A percentile compares a stretch with the other conserved stretches of the same genome.
These are phyloP conservation scores for Plumapathes pennacea DNA, from an alignment of 92 coral and sea anemone species.

Conservation along the genomic window DNA sequence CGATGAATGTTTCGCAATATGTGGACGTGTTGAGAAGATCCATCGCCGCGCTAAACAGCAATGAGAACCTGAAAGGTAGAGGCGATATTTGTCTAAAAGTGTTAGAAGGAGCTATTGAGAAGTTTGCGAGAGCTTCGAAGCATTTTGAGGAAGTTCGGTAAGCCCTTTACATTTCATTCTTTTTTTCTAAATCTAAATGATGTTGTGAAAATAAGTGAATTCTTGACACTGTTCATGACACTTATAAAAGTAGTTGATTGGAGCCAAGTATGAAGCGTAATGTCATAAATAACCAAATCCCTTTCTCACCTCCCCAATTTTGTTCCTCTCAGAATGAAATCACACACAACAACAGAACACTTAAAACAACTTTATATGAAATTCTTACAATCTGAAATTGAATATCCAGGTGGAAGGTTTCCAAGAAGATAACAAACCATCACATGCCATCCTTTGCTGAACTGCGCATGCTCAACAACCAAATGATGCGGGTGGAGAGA, in stretches of 20 bases:
- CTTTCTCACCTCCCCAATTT: too few species aligned
- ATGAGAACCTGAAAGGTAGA: conserved; percentile 15
- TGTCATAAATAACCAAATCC: too few species aligned
- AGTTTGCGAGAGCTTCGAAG: conserved; percentile 16
- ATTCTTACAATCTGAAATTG: too few species aligned
- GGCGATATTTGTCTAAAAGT: conserved; percentile 28
- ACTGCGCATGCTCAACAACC: conserved; percentile 80
- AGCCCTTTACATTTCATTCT: background rate
- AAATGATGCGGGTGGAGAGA: conserved; percentile 76
- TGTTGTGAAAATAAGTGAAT: too few species aligned
- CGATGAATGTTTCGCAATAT: conserved; percentile 62
- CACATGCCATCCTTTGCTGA: conserved; percentile 27
- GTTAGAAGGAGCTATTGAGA: conserved; percentile 22
- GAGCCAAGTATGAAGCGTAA: too few species aligned
- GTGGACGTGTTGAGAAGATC: conserved; percentile 60
- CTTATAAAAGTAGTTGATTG: too few species aligned
- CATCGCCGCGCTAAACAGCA: conserved; percentile 36
- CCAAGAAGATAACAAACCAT: too few species aligned
- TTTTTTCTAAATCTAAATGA: background rate
- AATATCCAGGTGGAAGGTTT: too few species aligned
- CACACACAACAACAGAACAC: too few species aligned
- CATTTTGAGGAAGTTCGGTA: conserved; percentile 19
- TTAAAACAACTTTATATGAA: too few species aligned
- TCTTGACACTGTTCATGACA: too few species aligned
- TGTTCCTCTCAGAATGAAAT: too few species aligned